Evolutionary conservation across 2,888 invertebrate species (phyloP).

Genomic region (Hydraecia micacea): DNA sequence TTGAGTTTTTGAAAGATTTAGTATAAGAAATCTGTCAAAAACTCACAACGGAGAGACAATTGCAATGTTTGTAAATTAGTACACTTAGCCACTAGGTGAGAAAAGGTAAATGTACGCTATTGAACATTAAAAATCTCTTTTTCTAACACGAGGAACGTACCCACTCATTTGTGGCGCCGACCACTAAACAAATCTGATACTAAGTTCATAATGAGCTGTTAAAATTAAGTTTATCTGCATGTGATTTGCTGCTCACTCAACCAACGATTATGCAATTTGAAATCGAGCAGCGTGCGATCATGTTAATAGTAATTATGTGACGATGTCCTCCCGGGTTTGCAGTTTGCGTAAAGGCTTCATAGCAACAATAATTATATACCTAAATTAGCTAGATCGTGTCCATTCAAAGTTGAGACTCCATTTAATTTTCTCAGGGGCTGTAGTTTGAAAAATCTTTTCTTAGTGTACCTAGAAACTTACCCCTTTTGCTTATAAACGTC

Average conservation of each 20-base stretch:
- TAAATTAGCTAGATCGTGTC: not conserved
- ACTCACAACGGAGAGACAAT: no score
- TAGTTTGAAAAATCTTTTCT: not conserved
- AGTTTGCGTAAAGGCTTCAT: not conserved
- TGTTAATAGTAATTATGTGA: not conserved
- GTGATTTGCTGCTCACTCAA: not conserved
- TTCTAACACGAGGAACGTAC: no score
- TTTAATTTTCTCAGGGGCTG: not conserved
- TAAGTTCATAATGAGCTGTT: not conserved
- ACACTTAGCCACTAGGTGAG: no score
- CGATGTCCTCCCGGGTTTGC: not conserved
- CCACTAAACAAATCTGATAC: not conserved
- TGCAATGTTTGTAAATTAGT: no score
- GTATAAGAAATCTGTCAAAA: no score
- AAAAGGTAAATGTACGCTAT: no score
- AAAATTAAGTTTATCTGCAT: not conserved
- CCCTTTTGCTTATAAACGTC: no score
- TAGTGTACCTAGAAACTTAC: not conserved
- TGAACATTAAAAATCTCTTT: no score
- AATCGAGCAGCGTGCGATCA: not conserved
- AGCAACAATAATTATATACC: not conserved
- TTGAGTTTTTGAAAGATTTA: not conserved
- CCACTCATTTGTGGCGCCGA: not conserved
- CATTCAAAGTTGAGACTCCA: not conserved
- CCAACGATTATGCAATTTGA: not conserved